Evolutionary conservation across 2,888 invertebrate species (phyloP), one percentile per base, ranked within the genome.

Genomic region (Agelastica alni): DNA sequence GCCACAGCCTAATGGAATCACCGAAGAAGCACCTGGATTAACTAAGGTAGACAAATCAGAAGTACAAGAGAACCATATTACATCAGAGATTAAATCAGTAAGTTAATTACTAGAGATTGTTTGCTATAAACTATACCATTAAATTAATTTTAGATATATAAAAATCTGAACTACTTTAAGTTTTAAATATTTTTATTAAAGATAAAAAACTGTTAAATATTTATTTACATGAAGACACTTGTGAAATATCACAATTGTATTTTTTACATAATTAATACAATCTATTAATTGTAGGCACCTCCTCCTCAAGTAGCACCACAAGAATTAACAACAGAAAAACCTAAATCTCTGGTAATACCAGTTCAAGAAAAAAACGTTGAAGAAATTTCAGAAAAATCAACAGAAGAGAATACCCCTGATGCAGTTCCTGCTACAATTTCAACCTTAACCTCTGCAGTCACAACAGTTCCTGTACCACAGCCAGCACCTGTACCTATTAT

Each of bases 1-100:
- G 53, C 66, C 69, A 3, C 75, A 75, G 43, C 71, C 73, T 10
- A 75, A 75, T 54, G 75, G 75, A 22, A 75, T 73, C 3, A 58
- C 67, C 2, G 72, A 73, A 51, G 59, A 56, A 7, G 69, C 68
- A 53, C 48, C 63, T 12, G 60, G 65, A 31, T 58, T 4, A 43
- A 4, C 30, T 12, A 30, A 17, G 14, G n/a, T 18, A 20, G 49
- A 42, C 4, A 49, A 61, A 55, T 16, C 55, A 7, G 63, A 63
- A 30, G 34, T 30, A 12, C 62, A 66, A 47, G 70, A 67, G 56
- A 72, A 69, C 51, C 70, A 71, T 56, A 59, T 69, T 18, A 51
- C 63, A 39, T 47, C 61, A 7, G n/a, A n/a, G n/a, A n/a, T n/a
- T n/a, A n/a, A n/a, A n/a, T n/a, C n/a, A n/a, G n/a, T n/a, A n/a